phyloP scores from a whole-genome alignment of 2,888 invertebrate species.

The Flexamia atlantica region DNA sequence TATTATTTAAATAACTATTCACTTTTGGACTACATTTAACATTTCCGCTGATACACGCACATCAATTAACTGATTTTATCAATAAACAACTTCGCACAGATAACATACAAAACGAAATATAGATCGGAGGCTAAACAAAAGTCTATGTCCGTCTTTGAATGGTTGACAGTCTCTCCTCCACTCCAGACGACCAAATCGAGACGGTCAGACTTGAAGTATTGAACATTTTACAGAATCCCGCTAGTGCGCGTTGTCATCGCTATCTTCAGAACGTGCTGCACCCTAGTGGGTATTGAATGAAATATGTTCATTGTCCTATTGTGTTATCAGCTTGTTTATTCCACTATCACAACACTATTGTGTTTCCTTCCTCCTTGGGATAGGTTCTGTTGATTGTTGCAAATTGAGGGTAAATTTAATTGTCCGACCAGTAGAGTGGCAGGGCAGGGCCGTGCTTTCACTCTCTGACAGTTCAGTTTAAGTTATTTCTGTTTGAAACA shows the following conservation, averaged over 20 bases:
- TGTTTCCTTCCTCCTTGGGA: constrained; percentile 5
- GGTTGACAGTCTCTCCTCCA: background rate
- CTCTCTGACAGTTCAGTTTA: too few species aligned
- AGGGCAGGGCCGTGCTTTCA: too few species aligned
- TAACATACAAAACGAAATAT: background rate
- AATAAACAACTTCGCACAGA: background rate
- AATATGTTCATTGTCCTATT: background rate
- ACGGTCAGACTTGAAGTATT: constrained; percentile 46
- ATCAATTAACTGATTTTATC: background rate
- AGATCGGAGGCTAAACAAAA: background rate
- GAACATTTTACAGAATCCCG: constrained; percentile 49
- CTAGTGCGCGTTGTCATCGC: constrained; percentile 33
- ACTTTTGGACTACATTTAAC: background rate
- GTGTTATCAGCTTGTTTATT: too few species aligned
- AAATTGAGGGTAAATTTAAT: background rate
- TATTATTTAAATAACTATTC: background rate
- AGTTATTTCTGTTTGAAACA: too few species aligned
- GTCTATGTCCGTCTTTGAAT: background rate
- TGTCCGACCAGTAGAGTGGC: background rate
- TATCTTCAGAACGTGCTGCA: constrained; percentile 11
- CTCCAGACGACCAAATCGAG: background rate
- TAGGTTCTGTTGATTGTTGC: background rate
- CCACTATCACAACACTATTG: constrained; percentile 5
- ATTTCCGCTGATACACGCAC: background rate
- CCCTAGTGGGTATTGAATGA: background rate